A percentile compares a stretch with the other conserved stretches of the same genome.
Evolutionary conservation across 1,140 invertebrate genomes (phyloP).

Genomic region (Monomorium pharaonis): DNA sequence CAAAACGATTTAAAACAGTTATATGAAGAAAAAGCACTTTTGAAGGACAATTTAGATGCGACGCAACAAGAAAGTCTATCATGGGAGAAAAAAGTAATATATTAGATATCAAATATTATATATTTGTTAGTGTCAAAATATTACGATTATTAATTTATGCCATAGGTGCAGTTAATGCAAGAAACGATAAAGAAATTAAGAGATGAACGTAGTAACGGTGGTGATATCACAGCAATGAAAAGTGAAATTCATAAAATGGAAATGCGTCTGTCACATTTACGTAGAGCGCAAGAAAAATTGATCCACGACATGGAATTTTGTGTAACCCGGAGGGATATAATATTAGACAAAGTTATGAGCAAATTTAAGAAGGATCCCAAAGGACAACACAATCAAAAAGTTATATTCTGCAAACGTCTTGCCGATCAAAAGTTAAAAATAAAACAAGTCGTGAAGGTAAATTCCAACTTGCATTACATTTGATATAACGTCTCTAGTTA

Average conservation of each 20-base stretch:
- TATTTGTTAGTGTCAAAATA: conserved; percentile 25
- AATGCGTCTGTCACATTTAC: conserved; percentile 87
- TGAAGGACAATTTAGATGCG: conserved; percentile 87
- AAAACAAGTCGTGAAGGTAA: conserved; percentile 85
- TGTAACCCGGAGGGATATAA: conserved; percentile 89
- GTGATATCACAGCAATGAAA: conserved; percentile 91
- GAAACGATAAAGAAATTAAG: conserved; percentile 89
- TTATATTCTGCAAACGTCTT: conserved; percentile 82
- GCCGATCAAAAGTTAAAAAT: conserved; percentile 87
- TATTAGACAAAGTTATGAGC: conserved; percentile 86
- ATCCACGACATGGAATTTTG: conserved; percentile 91
- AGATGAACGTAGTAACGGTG: conserved; percentile 87
- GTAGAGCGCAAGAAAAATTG: conserved; percentile 90
- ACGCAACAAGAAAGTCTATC: conserved; percentile 89
- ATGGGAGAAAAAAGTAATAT: conserved; percentile 91
- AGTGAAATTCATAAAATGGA: conserved; percentile 94
- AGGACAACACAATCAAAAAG: conserved; percentile 78
- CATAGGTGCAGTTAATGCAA: conserved; percentile 87
- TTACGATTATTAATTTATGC: conserved; percentile 38
- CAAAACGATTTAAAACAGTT: conserved; percentile 89
- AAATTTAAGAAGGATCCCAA: conserved; percentile 85
- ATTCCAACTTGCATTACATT: not conserved
- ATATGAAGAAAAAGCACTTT: conserved; percentile 87
- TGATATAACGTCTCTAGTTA: not conserved
- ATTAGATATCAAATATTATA: not conserved